Conservation (phyloP, 1,140 invertebrate genomes). For the Himalopsyche phryganea region DNA sequence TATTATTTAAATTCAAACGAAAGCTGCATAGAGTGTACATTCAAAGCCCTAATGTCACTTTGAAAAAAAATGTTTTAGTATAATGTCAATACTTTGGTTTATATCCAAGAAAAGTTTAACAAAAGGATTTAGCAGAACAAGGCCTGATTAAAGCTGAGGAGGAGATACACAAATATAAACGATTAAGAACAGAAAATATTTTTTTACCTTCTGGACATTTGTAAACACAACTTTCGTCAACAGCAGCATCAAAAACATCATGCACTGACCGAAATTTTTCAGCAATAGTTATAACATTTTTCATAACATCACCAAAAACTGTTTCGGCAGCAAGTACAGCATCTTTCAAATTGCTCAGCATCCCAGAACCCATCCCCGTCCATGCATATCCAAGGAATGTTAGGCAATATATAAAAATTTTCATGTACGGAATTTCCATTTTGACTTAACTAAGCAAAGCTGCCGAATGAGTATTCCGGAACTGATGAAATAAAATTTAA, state of each 20-base stretch:
- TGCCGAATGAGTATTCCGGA: too few species aligned
- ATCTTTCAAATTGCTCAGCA: conserved; percentile 69
- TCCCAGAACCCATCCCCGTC: conserved; percentile 72
- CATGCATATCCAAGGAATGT: conserved; percentile 76
- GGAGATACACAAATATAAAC: too few species aligned
- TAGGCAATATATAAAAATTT: conserved; percentile 67
- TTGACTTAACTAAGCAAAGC: conserved; percentile 13
- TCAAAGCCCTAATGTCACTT: too few species aligned
- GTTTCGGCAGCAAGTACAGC: conserved; percentile 73
- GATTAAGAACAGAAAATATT: too few species aligned
- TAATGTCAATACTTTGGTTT: too few species aligned
- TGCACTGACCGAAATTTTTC: conserved; percentile 73
- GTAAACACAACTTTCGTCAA: conserved; percentile 78
- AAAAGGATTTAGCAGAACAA: too few species aligned
- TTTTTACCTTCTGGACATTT: conserved; percentile 66
- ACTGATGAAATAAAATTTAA: too few species aligned
- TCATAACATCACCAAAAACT: conserved; percentile 71
- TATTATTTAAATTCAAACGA: too few species aligned
- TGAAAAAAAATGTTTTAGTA: too few species aligned
- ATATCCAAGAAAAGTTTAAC: too few species aligned
- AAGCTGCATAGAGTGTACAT: too few species aligned
- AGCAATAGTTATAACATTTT: conserved; percentile 71
- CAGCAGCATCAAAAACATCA: conserved; percentile 77
- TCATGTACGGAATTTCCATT: conserved; percentile 71
- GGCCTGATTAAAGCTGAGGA: too few species aligned